Conservation (phyloP, 2,113 vertebrate species). For the Madoqua kirkii region DNA sequence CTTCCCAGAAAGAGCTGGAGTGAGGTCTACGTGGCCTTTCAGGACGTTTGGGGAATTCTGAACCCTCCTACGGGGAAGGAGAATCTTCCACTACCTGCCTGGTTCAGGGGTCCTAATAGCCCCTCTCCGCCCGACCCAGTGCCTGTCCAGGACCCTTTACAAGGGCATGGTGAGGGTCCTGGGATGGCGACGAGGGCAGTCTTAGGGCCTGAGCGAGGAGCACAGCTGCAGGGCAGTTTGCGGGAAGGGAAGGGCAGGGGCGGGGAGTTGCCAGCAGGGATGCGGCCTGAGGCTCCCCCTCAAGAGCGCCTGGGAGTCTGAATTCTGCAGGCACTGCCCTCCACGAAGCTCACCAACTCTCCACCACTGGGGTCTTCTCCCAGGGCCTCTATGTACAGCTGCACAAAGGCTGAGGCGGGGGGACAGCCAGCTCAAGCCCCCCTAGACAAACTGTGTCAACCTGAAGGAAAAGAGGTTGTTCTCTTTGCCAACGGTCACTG, state of each 20-base stretch:
- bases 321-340: not conserved
- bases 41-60: not conserved
- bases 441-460: not conserved
- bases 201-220: not conserved
- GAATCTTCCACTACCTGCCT: not conserved
- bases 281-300: not conserved
- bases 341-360: not conserved
- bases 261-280: accelerated
- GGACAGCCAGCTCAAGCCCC: not conserved
- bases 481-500: not conserved
- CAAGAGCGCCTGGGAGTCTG: not conserved
- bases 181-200: not conserved
- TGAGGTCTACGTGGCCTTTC: not conserved
- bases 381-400: not conserved
- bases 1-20: not conserved
- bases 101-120: not conserved
- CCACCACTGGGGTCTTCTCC: not conserved
- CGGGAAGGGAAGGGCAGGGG: not conserved
- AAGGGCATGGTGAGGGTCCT: not conserved
- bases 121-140: too few species aligned
- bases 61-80: accelerated
- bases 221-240: not conserved
- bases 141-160: not conserved
- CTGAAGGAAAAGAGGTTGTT: not conserved
- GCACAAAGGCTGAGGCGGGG: not conserved